Evolutionary conservation across 2,797 vertebrate species (phyloP).

Genomic region (Phoebastria nigripes): DNA sequence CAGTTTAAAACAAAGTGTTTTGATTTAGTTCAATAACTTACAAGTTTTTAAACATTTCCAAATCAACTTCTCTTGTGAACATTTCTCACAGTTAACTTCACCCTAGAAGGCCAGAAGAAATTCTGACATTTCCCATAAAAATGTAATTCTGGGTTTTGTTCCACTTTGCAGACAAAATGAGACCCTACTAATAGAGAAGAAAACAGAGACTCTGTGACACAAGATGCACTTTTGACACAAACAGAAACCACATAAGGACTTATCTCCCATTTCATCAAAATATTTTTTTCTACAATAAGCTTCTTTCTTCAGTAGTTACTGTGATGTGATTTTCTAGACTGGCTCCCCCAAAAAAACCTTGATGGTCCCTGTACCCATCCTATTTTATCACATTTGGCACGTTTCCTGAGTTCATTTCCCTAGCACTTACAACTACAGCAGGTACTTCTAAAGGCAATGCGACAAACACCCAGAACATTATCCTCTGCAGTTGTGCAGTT

Average conservation of each 20-base stretch:
- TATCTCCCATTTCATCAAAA: neutral
- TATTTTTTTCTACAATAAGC: neutral
- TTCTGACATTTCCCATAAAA: neutral
- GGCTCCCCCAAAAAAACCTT: neutral
- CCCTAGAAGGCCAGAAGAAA: neutral
- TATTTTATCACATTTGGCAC: neutral
- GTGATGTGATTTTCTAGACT: neutral
- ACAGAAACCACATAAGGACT: neutral
- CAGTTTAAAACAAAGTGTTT: neutral
- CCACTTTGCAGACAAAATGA: neutral
- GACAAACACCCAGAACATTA: neutral
- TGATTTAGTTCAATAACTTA: neutral
- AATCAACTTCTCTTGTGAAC: neutral
- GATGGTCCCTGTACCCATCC: neutral
- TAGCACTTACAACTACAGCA: neutral
- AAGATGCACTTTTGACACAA: neutral
- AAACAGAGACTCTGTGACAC: neutral
- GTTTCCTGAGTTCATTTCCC: neutral
- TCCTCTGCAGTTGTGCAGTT: neutral
- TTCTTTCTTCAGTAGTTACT: neutral
- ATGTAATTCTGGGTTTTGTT: neutral
- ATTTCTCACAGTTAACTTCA: neutral
- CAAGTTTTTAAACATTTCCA: neutral
- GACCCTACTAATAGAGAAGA: neutral
- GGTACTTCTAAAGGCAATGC: neutral